These are phyloP conservation scores for Lobophora halterata DNA, from an alignment of 2,888 invertebrate species.

Conservation along the genomic window DNA sequence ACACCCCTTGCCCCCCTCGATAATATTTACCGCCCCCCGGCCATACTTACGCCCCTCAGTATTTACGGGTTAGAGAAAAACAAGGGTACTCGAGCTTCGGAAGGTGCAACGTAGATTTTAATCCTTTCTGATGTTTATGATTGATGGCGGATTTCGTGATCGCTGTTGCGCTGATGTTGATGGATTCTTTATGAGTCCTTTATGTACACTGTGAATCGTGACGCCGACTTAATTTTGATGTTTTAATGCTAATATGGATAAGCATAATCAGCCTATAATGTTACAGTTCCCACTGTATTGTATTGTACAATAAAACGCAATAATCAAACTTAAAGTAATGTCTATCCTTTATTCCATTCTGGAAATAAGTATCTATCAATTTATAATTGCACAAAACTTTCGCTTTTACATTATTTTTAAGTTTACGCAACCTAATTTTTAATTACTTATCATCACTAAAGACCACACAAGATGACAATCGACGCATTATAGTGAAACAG, in stretches of 20 bases:
- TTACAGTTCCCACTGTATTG: too few species aligned
- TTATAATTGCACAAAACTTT: too few species aligned
- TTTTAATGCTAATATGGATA: constrained; percentile 48
- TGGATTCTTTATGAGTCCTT: constrained; percentile 71
- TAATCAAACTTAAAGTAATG: too few species aligned
- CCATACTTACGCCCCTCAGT: constrained; percentile 80
- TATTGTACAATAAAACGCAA: too few species aligned
- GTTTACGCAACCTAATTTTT: too few species aligned
- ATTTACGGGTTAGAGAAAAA: constrained; percentile 81
- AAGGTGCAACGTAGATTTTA: constrained; percentile 81
- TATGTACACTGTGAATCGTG: constrained; percentile 47
- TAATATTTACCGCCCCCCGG: constrained; percentile 81
- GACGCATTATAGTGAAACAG: constrained; percentile 21
- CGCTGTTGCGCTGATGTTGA: constrained; percentile 72
- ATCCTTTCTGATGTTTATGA: constrained; percentile 81
- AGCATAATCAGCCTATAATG: too few species aligned
- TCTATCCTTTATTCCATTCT: too few species aligned
- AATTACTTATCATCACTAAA: constrained; percentile 8
- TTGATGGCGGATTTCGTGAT: constrained; percentile 79
- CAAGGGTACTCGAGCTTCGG: constrained; percentile 79
- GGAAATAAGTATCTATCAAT: too few species aligned
- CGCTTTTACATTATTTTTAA: too few species aligned
- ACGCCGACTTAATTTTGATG: constrained; percentile 48
- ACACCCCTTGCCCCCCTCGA: constrained; percentile 64
- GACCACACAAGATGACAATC: constrained; percentile 42